Evolutionary conservation across 2,113 vertebrate species (phyloP), one percentile per base, ranked within the genome.

Genomic region (Tragulus kanchil): DNA sequence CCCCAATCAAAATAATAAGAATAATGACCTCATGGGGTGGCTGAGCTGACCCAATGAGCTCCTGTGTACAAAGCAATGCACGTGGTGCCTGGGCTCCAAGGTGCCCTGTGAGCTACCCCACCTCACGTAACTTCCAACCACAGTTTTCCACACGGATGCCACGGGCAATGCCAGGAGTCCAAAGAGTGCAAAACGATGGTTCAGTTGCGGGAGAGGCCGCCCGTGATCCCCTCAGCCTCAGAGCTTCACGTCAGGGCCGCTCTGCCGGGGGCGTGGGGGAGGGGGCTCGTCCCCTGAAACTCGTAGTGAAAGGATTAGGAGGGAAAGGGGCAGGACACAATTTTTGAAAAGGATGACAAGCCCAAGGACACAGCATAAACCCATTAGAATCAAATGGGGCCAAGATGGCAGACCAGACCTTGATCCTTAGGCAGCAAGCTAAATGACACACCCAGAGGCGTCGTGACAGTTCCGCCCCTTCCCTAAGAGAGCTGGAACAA

Each of bases 111-210:
- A 73, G 14, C 21, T 14, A 73, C 19, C 16, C 26, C 10, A 31
- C 19, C 19, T 62, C 31, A 10, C 6, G 15, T 50, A 26, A 61
- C 36, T 61, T 28, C 58, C 19, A 31, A 61, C 5, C 11, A 48
- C 12, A 48, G 16, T 45, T 17, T 61, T 36, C 54, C 42, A 7
- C 2, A 4, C n/a, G 58, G 65, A 56, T 4, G 8, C 52, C 16
- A 1, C 0, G 4, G 19, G 42, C 23, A 52, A 31, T 0, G 1
- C 8, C 19, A 19, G 3, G 16, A 79, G n/a, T 45, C 48, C 11
- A 3, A 45, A 59, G 19, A 11, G 0, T 45, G 10, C 11, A 36
- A 45, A n/a, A 3, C 9, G 54, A 61, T 13, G 15, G 31, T 79
- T 50, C 21, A 42, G 5, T 13, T 2, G 25, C 28, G 6, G 11